These are phyloP conservation scores for Pao palembangensis DNA, from an alignment of 2,113 vertebrate species.

Conservation along the genomic window DNA sequence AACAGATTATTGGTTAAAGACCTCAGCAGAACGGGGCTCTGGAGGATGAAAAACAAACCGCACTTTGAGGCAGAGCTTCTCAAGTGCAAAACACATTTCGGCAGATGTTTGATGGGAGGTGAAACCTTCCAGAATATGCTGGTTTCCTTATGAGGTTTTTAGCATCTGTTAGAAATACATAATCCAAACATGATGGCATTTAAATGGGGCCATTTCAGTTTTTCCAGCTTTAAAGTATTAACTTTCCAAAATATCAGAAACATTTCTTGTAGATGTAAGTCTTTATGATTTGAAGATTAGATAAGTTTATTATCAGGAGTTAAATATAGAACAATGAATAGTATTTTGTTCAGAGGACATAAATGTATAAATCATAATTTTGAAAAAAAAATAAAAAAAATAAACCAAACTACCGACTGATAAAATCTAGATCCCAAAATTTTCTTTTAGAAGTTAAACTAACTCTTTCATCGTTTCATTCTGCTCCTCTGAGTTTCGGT, in stretches of 20 bases:
- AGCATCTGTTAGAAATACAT: background rate
- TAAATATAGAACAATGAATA: too few relatives aligned
- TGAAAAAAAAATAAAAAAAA: background rate
- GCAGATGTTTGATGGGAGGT: constrained; percentile 55
- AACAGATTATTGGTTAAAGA: constrained; percentile 71
- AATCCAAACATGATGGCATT: background rate
- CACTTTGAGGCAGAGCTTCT: constrained; percentile 43
- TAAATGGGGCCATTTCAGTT: too few relatives aligned
- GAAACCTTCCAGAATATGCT: constrained; percentile 27
- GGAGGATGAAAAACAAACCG: constrained; percentile 50
- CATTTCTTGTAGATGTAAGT: background rate
- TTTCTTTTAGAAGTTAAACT: too few relatives aligned
- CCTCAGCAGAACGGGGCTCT: constrained; percentile 30
- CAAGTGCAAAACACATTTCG: constrained; percentile 56
- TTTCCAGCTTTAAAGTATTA: too few relatives aligned
- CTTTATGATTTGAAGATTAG: too few relatives aligned
- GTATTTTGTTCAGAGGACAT: too few relatives aligned
- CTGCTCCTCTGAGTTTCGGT: constrained; percentile 28
- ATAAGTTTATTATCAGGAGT: too few relatives aligned
- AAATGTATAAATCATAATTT: too few relatives aligned
- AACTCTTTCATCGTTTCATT: background rate
- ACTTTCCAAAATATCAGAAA: too few relatives aligned
- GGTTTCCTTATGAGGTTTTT: constrained; percentile 29
- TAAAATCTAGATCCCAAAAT: too few relatives aligned
- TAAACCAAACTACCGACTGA: background rate